These are phyloP conservation scores for Mimachlamys varia DNA, from an alignment of 2,888 invertebrate genomes.

Conservation along the genomic window DNA sequence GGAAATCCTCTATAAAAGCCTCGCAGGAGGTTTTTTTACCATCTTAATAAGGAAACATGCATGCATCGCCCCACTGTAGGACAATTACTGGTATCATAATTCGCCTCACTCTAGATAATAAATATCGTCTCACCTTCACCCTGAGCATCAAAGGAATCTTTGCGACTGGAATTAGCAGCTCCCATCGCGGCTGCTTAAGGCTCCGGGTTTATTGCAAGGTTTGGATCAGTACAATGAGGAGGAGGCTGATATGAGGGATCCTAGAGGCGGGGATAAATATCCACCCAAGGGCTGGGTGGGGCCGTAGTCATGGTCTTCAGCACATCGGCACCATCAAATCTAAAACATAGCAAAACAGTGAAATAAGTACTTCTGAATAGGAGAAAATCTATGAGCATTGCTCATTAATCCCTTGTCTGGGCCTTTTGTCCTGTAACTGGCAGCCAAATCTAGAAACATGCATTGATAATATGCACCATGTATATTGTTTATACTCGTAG, in stretches of 20 bases:
- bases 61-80: background rate
- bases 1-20: too few species aligned
- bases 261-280: background rate
- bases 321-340: background rate
- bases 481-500: too few species aligned
- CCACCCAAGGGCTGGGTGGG: conserved; percentile 21
- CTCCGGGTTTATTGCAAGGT: background rate
- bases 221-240: background rate
- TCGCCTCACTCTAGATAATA: too few species aligned
- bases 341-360: background rate
- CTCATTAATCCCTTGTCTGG: too few species aligned
- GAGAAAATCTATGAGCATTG: too few species aligned
- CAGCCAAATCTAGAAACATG: too few species aligned
- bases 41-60: background rate
- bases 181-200: conserved; percentile 65
- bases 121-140: conserved; percentile 69
- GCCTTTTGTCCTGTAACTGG: too few species aligned
- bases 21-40: too few species aligned
- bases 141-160: conserved; percentile 74
- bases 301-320: background rate
- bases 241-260: background rate
- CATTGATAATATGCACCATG: too few species aligned
- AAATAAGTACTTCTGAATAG: too few species aligned
- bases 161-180: conserved; percentile 73
- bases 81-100: too few species aligned